Evolutionary conservation across 2,113 vertebrate species (phyloP).

Genomic region (Cathartes aura): DNA sequence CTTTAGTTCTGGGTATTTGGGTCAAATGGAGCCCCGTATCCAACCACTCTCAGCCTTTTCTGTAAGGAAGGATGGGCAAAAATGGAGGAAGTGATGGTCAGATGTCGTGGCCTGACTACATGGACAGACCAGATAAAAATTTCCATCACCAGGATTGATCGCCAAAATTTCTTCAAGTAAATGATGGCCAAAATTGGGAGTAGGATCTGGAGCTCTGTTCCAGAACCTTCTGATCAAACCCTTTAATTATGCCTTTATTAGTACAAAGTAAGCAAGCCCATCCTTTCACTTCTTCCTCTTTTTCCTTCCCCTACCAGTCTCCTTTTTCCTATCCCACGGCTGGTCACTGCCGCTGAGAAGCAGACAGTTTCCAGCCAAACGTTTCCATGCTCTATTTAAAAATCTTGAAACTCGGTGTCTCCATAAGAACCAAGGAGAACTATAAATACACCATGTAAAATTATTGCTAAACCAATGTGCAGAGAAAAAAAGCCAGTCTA

Average conservation of each 20-base stretch:
- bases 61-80: not conserved
- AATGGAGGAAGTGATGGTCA: rapidly evolving
- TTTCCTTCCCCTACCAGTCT: not conserved
- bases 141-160: not conserved
- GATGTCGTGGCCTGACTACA: not conserved
- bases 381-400: not conserved
- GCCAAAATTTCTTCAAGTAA: not conserved
- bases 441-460: not conserved
- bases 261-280: not conserved
- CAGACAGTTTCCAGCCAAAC: slow-evolving; percentile 4
- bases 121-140: not conserved
- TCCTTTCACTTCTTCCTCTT: not conserved
- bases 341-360: not conserved
- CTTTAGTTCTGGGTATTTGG: not conserved
- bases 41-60: not conserved
- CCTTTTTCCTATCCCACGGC: not conserved
- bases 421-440: not conserved
- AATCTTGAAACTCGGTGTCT: not conserved
- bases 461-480: not conserved
- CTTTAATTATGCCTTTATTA: not conserved
- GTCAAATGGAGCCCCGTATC: not conserved
- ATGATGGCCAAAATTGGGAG: not conserved
- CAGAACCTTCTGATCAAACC: not conserved
- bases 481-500: not conserved
- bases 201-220: not conserved